phyloP scores from a whole-genome alignment of 2,113 vertebrate species.

The Megaptera novaeangliae region DNA sequence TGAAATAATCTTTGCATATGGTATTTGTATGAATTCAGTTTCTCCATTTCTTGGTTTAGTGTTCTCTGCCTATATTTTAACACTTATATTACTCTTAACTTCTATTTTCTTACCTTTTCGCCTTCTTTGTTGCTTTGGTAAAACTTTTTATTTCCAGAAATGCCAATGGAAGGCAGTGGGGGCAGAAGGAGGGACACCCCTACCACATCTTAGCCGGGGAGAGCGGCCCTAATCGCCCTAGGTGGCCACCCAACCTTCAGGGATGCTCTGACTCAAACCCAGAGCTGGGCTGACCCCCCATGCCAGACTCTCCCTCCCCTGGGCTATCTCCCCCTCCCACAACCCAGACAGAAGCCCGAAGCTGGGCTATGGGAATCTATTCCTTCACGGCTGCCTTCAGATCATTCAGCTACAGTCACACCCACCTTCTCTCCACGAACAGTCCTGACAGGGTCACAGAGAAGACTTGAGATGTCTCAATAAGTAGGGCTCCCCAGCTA shows the following conservation, averaged over 20 bases:
- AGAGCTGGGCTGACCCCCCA: too few species aligned
- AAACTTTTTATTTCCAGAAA: neutral
- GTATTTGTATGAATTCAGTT: neutral
- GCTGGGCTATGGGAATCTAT: neutral
- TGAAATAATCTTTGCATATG: neutral
- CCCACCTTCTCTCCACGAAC: neutral
- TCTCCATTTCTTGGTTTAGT: neutral
- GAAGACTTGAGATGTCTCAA: neutral
- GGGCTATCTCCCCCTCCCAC: neutral
- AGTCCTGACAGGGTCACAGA: neutral
- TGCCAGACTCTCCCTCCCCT: neutral
- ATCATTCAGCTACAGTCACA: neutral
- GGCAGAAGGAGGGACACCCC: neutral
- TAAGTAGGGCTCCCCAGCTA: neutral
- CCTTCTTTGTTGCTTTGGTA: neutral
- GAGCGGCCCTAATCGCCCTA: too few species aligned
- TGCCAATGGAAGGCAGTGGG: neutral
- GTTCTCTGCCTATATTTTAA: neutral
- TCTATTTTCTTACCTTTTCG: neutral
- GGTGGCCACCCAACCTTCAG: neutral
- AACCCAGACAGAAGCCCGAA: neutral
- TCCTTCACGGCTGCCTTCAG: neutral
- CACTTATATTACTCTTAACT: neutral
- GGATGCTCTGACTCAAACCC: neutral
- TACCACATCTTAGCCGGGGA: neutral